Conservation (phyloP, 2,797 vertebrate species). For the Poecilia gillii region DNA sequence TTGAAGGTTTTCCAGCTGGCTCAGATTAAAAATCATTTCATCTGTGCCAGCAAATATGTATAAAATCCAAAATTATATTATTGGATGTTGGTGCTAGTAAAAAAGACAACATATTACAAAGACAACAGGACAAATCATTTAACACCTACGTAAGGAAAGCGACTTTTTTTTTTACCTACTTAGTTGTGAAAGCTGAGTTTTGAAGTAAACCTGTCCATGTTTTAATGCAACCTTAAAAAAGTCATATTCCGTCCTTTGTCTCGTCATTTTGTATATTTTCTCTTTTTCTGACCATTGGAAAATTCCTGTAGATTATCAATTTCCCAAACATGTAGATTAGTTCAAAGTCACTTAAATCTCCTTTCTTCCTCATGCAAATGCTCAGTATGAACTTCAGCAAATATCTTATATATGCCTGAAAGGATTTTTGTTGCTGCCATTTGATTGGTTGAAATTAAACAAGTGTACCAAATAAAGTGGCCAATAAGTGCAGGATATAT, state of each 20-base stretch:
- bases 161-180: too few relatives aligned
- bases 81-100: not conserved
- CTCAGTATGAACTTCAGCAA: not conserved
- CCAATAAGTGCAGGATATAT: not conserved
- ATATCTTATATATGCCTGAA: not conserved
- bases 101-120: not conserved
- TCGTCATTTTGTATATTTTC: not conserved
- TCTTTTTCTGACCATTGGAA: not conserved
- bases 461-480: not conserved
- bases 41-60: not conserved
- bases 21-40: not conserved
- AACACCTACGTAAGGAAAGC: not conserved
- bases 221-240: not conserved
- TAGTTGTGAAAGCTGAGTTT: not conserved
- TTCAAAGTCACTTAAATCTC: not conserved
- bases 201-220: not conserved
- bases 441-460: not conserved
- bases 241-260: not conserved
- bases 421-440: not conserved
- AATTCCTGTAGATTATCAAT: not conserved
- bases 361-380: not conserved
- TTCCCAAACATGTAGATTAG: not conserved
- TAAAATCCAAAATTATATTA: not conserved
- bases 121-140: not conserved
- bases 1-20: slow-evolving; percentile 12